Conservation (phyloP, 2,113 vertebrate species). For the Pelusios castaneus region DNA sequence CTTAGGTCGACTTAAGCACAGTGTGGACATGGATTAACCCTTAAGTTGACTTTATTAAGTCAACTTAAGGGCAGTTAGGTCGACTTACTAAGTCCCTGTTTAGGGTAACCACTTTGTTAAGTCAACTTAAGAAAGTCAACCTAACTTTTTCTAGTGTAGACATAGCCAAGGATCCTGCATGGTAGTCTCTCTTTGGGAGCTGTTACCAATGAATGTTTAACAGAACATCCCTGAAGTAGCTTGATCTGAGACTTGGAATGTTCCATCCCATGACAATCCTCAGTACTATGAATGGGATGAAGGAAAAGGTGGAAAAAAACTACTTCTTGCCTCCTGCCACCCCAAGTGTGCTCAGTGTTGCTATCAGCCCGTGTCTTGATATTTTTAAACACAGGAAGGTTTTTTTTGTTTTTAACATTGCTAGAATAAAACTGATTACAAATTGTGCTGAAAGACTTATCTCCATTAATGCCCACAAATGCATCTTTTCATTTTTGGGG, state of each 20-base stretch:
- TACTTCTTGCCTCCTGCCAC: background rate
- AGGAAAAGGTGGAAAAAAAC: background rate
- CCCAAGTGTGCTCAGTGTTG: conserved; percentile 39
- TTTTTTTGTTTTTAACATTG: conserved; percentile 5
- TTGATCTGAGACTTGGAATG: background rate
- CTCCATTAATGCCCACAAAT: background rate
- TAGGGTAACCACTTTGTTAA: too few relatives aligned
- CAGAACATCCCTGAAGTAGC: background rate
- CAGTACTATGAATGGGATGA: background rate
- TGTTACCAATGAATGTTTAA: background rate
- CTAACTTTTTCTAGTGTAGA: too few relatives aligned
- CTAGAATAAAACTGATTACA: conserved; percentile 56
- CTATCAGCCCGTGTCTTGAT: conserved; percentile 23
- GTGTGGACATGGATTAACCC: too few relatives aligned
- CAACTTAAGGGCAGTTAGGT: too few relatives aligned
- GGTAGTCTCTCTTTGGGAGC: background rate
- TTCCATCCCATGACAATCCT: background rate
- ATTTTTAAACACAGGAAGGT: background rate
- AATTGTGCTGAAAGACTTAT: background rate
- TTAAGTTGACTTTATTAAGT: too few relatives aligned
- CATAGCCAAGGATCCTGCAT: background rate
- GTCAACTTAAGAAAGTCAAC: too few relatives aligned
- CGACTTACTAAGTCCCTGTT: too few relatives aligned
- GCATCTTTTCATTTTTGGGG: conserved; percentile 51
- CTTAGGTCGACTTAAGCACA: too few relatives aligned